Evolutionary conservation across 2,888 invertebrate species (phyloP).

Genomic region (Ptilodon capucinus): DNA sequence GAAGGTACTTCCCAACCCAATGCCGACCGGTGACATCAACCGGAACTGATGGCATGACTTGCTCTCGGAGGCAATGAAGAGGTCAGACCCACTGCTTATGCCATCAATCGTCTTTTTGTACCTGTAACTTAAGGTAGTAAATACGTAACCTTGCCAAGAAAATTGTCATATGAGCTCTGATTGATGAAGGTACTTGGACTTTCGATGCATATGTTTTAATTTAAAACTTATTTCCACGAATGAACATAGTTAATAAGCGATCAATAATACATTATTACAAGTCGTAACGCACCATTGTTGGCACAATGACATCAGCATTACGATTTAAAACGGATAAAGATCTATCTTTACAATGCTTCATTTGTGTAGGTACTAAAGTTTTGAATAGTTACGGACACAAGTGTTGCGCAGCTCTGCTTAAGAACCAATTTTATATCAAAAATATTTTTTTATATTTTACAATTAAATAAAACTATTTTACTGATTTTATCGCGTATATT

Average conservation of each 20-base stretch:
- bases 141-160: too few relatives aligned
- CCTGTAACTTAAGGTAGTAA: too few relatives aligned
- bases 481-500: too few relatives aligned
- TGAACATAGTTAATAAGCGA: background rate
- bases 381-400: background rate
- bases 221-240: background rate
- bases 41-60: background rate
- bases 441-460: too few relatives aligned
- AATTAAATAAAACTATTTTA: too few relatives aligned
- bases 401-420: background rate
- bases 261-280: background rate
- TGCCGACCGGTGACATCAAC: conserved; percentile 1
- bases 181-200: too few relatives aligned
- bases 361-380: background rate
- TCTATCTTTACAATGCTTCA: background rate
- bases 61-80: background rate
- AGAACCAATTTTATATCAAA: too few relatives aligned
- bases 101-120: background rate
- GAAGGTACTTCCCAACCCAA: background rate
- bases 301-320: background rate
- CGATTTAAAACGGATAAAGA: background rate
- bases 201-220: too few relatives aligned
- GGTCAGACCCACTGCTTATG: background rate
- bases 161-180: too few relatives aligned
- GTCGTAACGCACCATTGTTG: background rate